Percentiles rank a stretch among this genome's conserved stretches.
phyloP scores from a whole-genome alignment of 1,140 invertebrate genomes.

The Leptinotarsa lineolata region DNA sequence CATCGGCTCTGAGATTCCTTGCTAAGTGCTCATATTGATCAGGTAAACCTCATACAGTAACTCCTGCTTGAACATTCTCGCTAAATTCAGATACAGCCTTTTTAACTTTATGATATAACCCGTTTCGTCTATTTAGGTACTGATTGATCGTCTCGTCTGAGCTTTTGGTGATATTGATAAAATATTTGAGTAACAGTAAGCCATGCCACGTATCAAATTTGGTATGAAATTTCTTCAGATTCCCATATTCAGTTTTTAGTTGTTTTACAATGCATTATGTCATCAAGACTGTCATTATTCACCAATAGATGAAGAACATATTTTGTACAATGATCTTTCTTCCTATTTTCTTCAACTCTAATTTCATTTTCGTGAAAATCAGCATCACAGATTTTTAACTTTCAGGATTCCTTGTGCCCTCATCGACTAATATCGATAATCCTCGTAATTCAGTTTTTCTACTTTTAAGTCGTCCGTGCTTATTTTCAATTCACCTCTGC shows the following conservation, averaged over 20 bases:
- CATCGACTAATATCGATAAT: not conserved
- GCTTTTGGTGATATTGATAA: too few species aligned
- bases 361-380: not conserved
- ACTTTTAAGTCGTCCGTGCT: not conserved
- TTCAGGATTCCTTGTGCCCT: too few species aligned
- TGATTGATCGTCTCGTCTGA: too few species aligned
- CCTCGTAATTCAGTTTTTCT: not conserved
- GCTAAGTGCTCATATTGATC: too few species aligned
- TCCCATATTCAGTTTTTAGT: not conserved
- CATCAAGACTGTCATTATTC: not conserved
- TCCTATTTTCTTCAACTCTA: not conserved
- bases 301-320: not conserved
- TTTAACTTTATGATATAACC: too few species aligned
- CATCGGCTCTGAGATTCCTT: too few species aligned
- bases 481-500: too few species aligned
- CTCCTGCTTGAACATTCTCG: not conserved
- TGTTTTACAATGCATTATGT: not conserved
- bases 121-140: too few species aligned
- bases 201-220: not conserved
- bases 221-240: not conserved
- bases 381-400: too few species aligned
- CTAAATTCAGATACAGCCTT: not conserved
- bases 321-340: not conserved
- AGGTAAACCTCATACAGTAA: too few species aligned
- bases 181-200: too few species aligned